A percentile compares a stretch with the other conserved stretches of the same genome.
Conservation (phyloP, 2,888 invertebrate species). For the Mechanitis mazaeus region DNA sequence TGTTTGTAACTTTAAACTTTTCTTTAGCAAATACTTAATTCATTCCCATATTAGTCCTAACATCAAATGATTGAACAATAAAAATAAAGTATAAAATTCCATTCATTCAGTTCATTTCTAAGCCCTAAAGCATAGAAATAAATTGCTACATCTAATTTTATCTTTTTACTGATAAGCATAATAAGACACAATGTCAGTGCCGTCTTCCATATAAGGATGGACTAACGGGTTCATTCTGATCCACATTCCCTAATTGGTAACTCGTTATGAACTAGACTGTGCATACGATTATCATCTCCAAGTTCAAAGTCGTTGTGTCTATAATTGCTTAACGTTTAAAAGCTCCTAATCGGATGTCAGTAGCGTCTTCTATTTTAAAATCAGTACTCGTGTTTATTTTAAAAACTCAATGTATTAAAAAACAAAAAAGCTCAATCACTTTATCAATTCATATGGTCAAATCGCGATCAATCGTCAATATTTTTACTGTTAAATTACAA, state of each 20-base stretch:
- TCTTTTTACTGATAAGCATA: conserved; percentile 31
- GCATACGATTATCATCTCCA: conserved; percentile 25
- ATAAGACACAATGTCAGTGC: conserved; percentile 32
- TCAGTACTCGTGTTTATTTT: background rate
- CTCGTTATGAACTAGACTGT: conserved; percentile 26
- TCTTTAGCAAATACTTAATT: background rate
- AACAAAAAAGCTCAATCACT: too few relatives aligned
- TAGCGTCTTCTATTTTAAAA: conserved; percentile 16
- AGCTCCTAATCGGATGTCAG: conserved; percentile 17
- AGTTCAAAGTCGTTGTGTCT: conserved; percentile 23
- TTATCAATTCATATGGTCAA: too few relatives aligned
- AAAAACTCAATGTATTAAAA: too few relatives aligned
- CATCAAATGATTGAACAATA: background rate
- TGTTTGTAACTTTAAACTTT: too few relatives aligned
- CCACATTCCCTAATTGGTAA: conserved; percentile 33
- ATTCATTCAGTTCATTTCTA: conserved; percentile 18
- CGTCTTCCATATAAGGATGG: conserved; percentile 30
- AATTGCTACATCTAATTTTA: conserved; percentile 26
- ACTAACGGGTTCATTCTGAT: conserved; percentile 29
- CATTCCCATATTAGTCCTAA: background rate
- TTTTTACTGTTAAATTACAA: conserved; percentile 9
- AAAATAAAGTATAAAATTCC: conserved; percentile 8
- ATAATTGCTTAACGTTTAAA: conserved; percentile 18
- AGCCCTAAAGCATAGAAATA: conserved; percentile 17
- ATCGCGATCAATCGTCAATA: conserved; percentile 9